A percentile compares a stretch with the other conserved stretches of the same genome.
These are phyloP conservation scores for Grammomys dolichurus DNA, from an alignment of 2,113 vertebrate species.

Conservation along the genomic window DNA sequence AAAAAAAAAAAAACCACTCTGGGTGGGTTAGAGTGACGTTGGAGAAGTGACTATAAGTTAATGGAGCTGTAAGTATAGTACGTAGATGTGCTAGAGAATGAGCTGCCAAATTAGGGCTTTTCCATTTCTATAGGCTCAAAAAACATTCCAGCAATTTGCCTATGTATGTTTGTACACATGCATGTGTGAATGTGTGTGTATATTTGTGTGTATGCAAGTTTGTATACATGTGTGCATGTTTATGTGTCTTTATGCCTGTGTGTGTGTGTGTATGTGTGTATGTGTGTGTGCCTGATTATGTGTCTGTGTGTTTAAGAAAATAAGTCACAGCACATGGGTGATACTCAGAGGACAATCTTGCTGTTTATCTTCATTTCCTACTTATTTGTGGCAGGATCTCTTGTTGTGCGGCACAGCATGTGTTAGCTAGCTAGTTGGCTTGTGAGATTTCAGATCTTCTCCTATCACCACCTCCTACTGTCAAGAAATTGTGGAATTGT, in stretches of 20 bases:
- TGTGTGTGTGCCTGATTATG: no score
- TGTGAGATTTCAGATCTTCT: background rate
- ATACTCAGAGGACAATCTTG: background rate
- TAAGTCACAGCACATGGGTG: background rate
- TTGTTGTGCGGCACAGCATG: background rate
- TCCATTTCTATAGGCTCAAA: background rate
- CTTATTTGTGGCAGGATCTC: background rate
- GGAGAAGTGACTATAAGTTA: background rate
- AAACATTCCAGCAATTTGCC: background rate
- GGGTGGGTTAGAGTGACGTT: background rate
- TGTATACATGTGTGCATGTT: background rate
- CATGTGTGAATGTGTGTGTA: background rate
- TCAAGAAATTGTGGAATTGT: background rate
- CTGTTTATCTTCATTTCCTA: background rate
- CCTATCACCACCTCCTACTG: background rate
- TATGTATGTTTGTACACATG: background rate
- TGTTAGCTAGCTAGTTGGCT: no score
- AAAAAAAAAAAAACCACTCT: background rate
- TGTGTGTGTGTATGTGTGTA: no score
- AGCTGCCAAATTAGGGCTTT: background rate
- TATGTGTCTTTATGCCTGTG: no score
- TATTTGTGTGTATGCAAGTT: background rate
- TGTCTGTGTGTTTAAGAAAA: no score
- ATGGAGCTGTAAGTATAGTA: accelerated
- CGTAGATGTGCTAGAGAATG: background rate